Evolutionary conservation across 2,797 vertebrate species (phyloP), one percentile per base, ranked within the genome.

Genomic region (Danionella dracula): DNA sequence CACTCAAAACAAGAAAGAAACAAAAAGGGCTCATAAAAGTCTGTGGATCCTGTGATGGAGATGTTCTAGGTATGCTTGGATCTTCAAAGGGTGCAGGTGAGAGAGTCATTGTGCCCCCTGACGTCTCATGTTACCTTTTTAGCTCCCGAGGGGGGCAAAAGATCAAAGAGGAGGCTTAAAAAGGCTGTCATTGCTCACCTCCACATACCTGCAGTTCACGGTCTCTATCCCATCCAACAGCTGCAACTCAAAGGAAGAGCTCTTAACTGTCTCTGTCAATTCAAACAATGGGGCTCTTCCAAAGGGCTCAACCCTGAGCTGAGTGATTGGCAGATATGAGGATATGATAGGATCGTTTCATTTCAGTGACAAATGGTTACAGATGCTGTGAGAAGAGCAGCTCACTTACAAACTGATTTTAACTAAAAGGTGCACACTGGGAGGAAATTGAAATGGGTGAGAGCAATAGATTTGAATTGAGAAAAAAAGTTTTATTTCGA

Each of bases 61-160:
- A 83, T 78, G 82, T 84, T 79, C 76, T 85, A 61, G 80, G 80
- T 82, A 84, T 84, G 85, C 85, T 88, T 83, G 79, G 76, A 81
- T 87, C 88, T 90, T 91, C 89, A 91, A 90, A 90, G 87, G 76
- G 76, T 82, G 83, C 88, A 90, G 89, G 88, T 90, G 89, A 90
- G 86, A 88, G 86, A 82, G 41, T 82, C 83, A 89, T 89, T 89
- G 86, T 89, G 84, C 78, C 73, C 80, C 71, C 78, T 62, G 68
- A 53, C 73, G 68, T 89, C 88, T 91, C 89, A 84, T 54, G 70
- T 91, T 91, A 85, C 90, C 84, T 84, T 90, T 89, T 89, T 85
- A 90, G 87, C 82, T 87, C 78, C 44, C 77, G 75, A 84, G 78
- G 80, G 76, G 72, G 32, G 44, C 34, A 45, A 62, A 23, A 89